Evolutionary conservation across 2,113 vertebrate species (phyloP), one percentile per base, ranked within the genome.

Genomic region (Callipepla squamata): DNA sequence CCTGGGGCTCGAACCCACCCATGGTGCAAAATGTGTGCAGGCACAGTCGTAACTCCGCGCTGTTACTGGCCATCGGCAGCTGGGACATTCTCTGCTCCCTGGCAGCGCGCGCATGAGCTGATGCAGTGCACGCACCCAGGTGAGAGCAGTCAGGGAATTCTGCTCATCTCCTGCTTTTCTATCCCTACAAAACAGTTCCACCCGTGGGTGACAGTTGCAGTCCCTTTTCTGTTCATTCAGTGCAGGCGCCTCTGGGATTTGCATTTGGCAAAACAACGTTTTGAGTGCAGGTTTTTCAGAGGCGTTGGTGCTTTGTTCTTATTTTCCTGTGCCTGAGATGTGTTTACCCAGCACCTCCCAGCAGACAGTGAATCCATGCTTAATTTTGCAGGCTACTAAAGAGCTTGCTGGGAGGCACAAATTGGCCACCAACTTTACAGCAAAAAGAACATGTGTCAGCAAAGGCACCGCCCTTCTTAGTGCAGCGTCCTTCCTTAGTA

Each of bases 251-350:
- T 91, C 91, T 84, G 89, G 65, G 57, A 59, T 77, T 74, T 61
- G 66, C 42, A 42, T 51, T 72, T 6, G 0, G 34, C 66, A 68
- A 63, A 77, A 40, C 79, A 9, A 1, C 57, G 78, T 76, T 85
- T n/a, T 34, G 34, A 91, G 65, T 91, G 93, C 61, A 57, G 13
- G 83, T 84, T 85, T 45, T 82, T 72, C 69, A 91, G 79, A 92
- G 50, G 83, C 73, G 12, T 89, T 88, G 50, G 51, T 86, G n/a
- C 76, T 78, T 85, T 61, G 68, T 78, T 93, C 72, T 79, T 9
- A 0, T 66, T 84, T 73, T 89, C 72, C 67, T 77, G 58, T 59
- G 86, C 53, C 73, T 68, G 44, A 18, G 26, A 40, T 85, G 81
- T 13, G 40, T 45, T 80, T 75, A 55, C 67, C 21, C 34, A 8